Conservation (phyloP, 2,113 vertebrate genomes). For the Acrocephalus kingi region DNA sequence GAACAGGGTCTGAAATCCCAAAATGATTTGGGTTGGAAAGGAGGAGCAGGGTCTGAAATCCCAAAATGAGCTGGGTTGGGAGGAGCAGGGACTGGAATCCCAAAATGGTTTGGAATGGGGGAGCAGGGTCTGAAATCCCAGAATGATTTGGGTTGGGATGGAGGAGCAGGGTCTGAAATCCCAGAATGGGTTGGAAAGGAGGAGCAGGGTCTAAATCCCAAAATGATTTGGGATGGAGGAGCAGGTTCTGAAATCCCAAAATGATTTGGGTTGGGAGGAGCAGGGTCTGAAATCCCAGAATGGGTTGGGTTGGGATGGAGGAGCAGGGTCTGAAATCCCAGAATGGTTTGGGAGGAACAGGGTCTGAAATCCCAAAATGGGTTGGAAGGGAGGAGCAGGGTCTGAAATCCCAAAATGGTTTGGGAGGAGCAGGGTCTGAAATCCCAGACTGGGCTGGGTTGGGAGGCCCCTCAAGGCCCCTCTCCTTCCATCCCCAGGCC, state of each 20-base stretch:
- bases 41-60: no score
- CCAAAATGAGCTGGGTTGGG: no score
- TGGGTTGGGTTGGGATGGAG: neutral
- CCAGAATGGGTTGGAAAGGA: neutral
- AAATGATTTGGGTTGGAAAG: no score
- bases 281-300: no score
- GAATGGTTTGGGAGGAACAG: neutral
- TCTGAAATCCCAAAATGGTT: neutral
- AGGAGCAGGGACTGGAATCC: neutral
- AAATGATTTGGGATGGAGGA: neutral
- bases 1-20: no score
- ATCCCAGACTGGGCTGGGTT: neutral
- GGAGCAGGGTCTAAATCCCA: neutral
- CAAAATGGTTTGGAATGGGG: neutral
- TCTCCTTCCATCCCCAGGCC: neutral
- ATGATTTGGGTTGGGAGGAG: neutral
- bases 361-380: no score
- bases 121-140: neutral
- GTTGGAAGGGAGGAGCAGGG: neutral
- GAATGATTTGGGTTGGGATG: neutral
- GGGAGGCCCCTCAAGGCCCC: neutral
- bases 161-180: neutral
- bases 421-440: neutral
- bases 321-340: no score
- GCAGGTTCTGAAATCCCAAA: neutral